These are phyloP conservation scores for Proales similis DNA, from an alignment of 1,140 invertebrate genomes.

Conservation along the genomic window DNA sequence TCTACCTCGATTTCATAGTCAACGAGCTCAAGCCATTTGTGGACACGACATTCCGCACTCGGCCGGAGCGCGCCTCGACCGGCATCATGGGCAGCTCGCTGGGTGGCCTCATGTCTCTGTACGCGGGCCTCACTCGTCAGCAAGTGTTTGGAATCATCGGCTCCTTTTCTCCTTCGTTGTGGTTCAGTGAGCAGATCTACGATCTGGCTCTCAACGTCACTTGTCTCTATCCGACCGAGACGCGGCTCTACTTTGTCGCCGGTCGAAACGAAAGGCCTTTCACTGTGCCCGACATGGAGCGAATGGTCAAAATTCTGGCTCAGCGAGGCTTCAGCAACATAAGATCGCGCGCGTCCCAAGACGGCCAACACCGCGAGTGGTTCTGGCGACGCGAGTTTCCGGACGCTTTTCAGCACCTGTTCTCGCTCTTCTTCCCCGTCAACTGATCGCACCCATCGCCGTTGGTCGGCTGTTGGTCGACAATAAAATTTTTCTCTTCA, in stretches of 20 bases:
- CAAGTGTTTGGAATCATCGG: constrained; percentile 28
- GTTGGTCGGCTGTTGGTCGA: no score
- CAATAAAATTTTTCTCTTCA: no score
- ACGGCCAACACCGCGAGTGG: constrained; percentile 24
- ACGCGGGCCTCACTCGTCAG: constrained; percentile 18
- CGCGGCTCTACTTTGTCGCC: constrained; percentile 23
- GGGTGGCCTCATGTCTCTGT: constrained; percentile 18
- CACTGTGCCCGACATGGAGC: constrained; percentile 10
- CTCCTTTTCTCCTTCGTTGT: constrained; percentile 31
- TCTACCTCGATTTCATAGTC: constrained; percentile 32
- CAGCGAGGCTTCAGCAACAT: not conserved
- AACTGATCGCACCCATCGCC: no score
- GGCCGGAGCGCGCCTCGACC: constrained; percentile 5
- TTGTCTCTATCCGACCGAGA: not conserved
- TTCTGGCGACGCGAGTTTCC: constrained; percentile 35
- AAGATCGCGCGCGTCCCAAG: not conserved
- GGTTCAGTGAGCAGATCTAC: constrained; percentile 19
- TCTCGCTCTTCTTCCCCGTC: no score
- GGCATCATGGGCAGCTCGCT: constrained; percentile 17
- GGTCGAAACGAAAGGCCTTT: constrained; percentile 6
- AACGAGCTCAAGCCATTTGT: constrained; percentile 32
- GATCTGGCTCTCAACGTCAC: not conserved
- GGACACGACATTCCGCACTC: constrained; percentile 16
- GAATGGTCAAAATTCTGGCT: constrained; percentile 4
- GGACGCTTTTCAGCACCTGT: constrained; percentile 10